Conservation (phyloP, 2,113 vertebrate genomes). For the Lophotis ruficrista region DNA sequence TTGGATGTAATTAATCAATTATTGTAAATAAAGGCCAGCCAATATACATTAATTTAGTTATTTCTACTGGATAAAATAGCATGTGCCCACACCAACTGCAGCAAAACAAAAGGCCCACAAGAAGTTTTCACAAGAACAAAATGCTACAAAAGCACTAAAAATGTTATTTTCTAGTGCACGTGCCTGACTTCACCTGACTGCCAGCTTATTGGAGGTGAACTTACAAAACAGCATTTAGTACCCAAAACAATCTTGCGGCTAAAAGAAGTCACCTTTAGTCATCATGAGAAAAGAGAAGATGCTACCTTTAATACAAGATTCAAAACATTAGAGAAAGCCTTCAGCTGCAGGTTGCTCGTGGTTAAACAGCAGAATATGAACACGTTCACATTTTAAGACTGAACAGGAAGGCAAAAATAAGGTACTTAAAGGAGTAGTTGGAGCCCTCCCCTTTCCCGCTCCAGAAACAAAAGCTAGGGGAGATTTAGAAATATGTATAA, state of each 20-base stretch:
- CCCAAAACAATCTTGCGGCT: background rate
- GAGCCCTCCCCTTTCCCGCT: background rate
- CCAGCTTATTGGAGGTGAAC: background rate
- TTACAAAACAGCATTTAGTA: background rate
- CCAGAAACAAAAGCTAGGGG: background rate
- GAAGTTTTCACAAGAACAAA: background rate
- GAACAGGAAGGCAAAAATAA: background rate
- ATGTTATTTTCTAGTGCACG: background rate
- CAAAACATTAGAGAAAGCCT: background rate
- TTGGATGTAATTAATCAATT: background rate
- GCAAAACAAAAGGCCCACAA: background rate
- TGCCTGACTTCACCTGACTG: background rate
- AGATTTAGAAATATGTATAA: background rate
- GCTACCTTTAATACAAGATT: background rate
- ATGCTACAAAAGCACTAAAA: background rate
- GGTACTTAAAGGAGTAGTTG: background rate
- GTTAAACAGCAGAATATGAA: background rate
- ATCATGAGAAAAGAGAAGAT: background rate
- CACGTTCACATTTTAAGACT: background rate
- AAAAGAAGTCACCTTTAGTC: background rate
- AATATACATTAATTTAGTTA: background rate
- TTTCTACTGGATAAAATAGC: background rate
- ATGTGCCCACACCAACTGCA: background rate
- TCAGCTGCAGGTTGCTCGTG: background rate
- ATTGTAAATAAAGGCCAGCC: background rate